Evolutionary conservation across 2,797 vertebrate genomes (phyloP), one percentile per base, ranked within the genome.

Genomic region (Bothrops alternatus): DNA sequence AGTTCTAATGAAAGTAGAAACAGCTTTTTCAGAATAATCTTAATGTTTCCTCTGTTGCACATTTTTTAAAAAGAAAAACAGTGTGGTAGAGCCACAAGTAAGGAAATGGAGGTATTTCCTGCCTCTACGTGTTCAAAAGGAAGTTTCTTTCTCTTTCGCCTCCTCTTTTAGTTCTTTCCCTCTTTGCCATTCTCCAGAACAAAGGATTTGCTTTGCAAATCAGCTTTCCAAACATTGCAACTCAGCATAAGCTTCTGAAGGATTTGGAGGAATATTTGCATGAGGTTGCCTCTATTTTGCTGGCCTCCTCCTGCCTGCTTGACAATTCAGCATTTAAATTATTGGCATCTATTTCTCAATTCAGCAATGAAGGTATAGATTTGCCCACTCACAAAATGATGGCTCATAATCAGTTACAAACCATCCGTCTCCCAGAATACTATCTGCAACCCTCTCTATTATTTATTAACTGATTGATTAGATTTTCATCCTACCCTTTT

Each of bases 41-140:
- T 78, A 78, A 78, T 2, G 18, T 42, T 78, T 78, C 7, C 7
- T 78, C 69, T 8, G 32, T 23, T 87, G 86, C 6, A n/a, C 26
- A 55, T 87, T 86, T 53, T 53, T 16, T 4, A 16, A 14, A 86
- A 47, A 86, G 2, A 86, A 86, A n/a, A 53, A 53, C 85, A 78
- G 16, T 53, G 85, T 14, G 85, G 47, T n/a, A 55, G 26, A 55
- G 86, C 87, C 93, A 32, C 94, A 96, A 95, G 94, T 95, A 25
- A 94, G 20, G 32, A 89, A 93, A 89, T 13, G 47, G 25, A 47
- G n/a, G 0, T 0, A 8, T 42, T 93, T 96, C 95, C 94, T 91
- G 91, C 89, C 2, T 23, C 42, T 82, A 14, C 25, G 58, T 37
- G 8, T 78, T 78, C 18, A 78, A 78, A 14, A 61, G 10, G 11